phyloP scores from a whole-genome alignment of 2,113 vertebrate genomes.

The Nanorana parkeri region DNA sequence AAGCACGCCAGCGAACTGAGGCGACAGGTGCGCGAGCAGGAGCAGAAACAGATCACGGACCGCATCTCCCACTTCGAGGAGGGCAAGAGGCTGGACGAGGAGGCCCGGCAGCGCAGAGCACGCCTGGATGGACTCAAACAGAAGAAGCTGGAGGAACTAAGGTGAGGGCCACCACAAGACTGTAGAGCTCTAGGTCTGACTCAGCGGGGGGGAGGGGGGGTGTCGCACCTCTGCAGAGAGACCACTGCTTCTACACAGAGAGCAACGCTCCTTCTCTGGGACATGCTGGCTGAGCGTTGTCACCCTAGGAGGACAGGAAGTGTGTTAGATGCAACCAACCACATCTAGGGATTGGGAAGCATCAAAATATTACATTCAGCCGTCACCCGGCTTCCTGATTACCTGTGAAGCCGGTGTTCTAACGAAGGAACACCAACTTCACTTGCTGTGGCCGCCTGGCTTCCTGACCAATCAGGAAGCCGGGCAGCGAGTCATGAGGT shows the following conservation, averaged over 20 bases:
- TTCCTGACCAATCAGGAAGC: no score
- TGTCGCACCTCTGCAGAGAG: background rate
- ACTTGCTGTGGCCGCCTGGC: no score
- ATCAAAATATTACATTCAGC: no score
- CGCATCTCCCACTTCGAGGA: constrained; percentile 75
- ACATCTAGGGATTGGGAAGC: no score
- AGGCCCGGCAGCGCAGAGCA: constrained; percentile 69
- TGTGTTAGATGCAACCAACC: no score
- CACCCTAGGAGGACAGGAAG: no score
- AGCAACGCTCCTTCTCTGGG: background rate
- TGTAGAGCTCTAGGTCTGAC: background rate
- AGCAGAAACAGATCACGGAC: constrained; percentile 66
- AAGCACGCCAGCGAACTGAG: constrained; percentile 70
- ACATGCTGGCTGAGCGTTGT: no score
- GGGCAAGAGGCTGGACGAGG: constrained; percentile 71
- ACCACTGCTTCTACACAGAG: background rate
- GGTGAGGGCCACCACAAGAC: constrained; percentile 65
- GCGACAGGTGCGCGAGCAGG: constrained; percentile 79
- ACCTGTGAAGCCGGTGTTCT: no score
- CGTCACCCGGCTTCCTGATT: no score
- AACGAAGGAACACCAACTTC: no score
- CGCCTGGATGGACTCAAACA: constrained; percentile 77
- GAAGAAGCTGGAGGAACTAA: constrained; percentile 84
- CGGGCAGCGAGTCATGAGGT: no score
- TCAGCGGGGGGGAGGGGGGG: background rate